These are phyloP conservation scores for Forbesichthys agassizii DNA, from an alignment of 2,113 vertebrate genomes.

Conservation along the genomic window DNA sequence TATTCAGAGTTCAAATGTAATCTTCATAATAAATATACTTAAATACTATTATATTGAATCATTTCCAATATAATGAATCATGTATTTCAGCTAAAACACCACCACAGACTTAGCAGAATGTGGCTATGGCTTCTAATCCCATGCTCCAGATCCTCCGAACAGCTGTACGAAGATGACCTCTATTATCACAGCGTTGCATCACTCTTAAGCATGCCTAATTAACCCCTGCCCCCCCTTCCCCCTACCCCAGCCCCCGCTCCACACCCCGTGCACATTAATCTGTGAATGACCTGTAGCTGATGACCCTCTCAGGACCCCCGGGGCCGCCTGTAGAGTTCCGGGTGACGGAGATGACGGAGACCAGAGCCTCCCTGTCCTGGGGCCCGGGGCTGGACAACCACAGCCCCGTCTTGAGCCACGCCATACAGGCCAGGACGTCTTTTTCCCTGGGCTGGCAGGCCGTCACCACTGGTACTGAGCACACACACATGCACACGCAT, in stretches of 20 bases:
- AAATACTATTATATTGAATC: too few relatives aligned
- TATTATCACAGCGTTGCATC: constrained; percentile 9
- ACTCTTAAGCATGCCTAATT: constrained; percentile 3
- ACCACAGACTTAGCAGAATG: too few relatives aligned
- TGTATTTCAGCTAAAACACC: too few relatives aligned
- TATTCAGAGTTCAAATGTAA: too few relatives aligned
- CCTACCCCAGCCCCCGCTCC: neutral
- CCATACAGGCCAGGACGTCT: constrained; percentile 89
- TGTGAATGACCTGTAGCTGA: constrained; percentile 9
- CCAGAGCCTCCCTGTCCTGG: constrained; percentile 89
- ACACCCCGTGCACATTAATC: constrained; percentile 23
- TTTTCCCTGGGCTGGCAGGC: constrained; percentile 97
- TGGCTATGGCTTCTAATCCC: neutral
- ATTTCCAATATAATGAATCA: too few relatives aligned
- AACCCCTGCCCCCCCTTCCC: neutral
- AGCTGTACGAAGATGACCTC: neutral
- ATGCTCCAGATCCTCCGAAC: neutral
- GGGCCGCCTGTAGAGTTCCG: constrained; percentile 88
- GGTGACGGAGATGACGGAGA: constrained; percentile 89
- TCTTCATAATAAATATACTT: too few relatives aligned
- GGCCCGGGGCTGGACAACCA: constrained; percentile 89
- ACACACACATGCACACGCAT: constrained; percentile 5
- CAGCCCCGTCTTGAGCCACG: constrained; percentile 90
- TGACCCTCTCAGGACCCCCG: constrained; percentile 82
- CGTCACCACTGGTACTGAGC: constrained; percentile 83